phyloP scores from a whole-genome alignment of 1,140 invertebrate species.

The Eciton burchellii region DNA sequence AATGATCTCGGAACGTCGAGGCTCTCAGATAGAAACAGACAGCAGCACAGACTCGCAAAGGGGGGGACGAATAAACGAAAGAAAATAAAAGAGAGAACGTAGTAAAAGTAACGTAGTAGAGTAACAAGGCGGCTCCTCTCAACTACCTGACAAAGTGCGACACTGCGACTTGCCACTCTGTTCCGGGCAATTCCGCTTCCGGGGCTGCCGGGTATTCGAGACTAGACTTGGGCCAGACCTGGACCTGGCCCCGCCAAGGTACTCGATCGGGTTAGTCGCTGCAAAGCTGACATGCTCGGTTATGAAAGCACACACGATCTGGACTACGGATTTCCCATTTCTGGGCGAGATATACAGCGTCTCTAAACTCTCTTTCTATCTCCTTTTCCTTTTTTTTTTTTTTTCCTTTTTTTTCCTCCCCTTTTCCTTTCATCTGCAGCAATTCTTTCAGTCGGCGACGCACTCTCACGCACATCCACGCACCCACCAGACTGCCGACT shows the following conservation, averaged over 20 bases:
- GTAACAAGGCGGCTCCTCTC: slow-evolving; percentile 63
- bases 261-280: slow-evolving; percentile 83
- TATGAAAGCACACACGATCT: slow-evolving; percentile 81
- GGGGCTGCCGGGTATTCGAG: slow-evolving; percentile 76
- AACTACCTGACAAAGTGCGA: slow-evolving; percentile 76
- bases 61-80: slow-evolving; percentile 47
- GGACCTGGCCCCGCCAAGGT: slow-evolving; percentile 62
- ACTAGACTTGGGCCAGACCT: slow-evolving; percentile 75
- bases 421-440: slow-evolving; percentile 32
- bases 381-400: slow-evolving; percentile 27
- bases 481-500: slow-evolving; percentile 73
- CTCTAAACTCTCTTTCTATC: slow-evolving; percentile 48
- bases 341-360: slow-evolving; percentile 38
- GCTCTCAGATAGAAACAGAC: slow-evolving; percentile 66
- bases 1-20: slow-evolving; percentile 49
- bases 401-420: slow-evolving; percentile 35
- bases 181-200: slow-evolving; percentile 69
- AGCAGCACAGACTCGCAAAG: slow-evolving; percentile 71
- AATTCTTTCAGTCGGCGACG: slow-evolving; percentile 63
- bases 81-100: slow-evolving; percentile 58
- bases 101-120: slow-evolving; percentile 58
- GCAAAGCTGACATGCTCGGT: slow-evolving; percentile 85
- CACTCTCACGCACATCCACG: slow-evolving; percentile 77
- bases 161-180: slow-evolving; percentile 68
- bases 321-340: slow-evolving; percentile 74